These are phyloP conservation scores for Hyposoter didymator DNA, from an alignment of 2,888 invertebrate genomes.

Conservation along the genomic window DNA sequence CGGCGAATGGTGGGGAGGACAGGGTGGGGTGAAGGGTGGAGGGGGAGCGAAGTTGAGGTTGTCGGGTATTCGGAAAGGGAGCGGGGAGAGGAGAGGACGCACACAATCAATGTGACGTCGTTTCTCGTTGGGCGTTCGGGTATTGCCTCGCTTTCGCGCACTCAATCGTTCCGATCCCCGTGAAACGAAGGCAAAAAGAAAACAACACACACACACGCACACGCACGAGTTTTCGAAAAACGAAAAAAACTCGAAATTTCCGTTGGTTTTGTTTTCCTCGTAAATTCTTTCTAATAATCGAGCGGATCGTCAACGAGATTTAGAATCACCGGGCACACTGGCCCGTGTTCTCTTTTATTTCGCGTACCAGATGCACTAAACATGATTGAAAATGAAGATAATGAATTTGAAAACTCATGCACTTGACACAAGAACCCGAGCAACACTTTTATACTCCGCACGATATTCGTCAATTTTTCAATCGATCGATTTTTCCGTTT, in stretches of 20 bases:
- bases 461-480: slow-evolving; percentile 19
- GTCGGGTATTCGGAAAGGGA: slow-evolving; percentile 33
- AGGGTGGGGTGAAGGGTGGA: not conserved
- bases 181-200: slow-evolving; percentile 7
- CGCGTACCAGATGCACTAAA: slow-evolving; percentile 60
- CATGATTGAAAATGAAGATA: slow-evolving; percentile 51
- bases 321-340: slow-evolving; percentile 59
- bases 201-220: not conserved
- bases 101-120: slow-evolving; percentile 63
- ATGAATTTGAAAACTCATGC: slow-evolving; percentile 28
- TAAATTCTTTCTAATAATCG: slow-evolving; percentile 51
- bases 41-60: slow-evolving; percentile 17
- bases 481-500: slow-evolving; percentile 32
- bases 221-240: not conserved
- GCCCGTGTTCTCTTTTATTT: slow-evolving; percentile 65
- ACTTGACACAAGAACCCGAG: slow-evolving; percentile 22
- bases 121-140: slow-evolving; percentile 58
- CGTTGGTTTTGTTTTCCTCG: not conserved
- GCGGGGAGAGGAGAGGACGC: slow-evolving; percentile 38
- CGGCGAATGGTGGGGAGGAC: slow-evolving; percentile 12
- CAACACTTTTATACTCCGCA: slow-evolving; percentile 16
- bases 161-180: slow-evolving; percentile 23
- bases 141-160: slow-evolving; percentile 40
- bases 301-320: slow-evolving; percentile 61
- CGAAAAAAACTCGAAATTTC: slow-evolving; percentile 6